These are phyloP conservation scores for Anas acuta DNA, from an alignment of 2,797 vertebrate genomes.

Conservation along the genomic window DNA sequence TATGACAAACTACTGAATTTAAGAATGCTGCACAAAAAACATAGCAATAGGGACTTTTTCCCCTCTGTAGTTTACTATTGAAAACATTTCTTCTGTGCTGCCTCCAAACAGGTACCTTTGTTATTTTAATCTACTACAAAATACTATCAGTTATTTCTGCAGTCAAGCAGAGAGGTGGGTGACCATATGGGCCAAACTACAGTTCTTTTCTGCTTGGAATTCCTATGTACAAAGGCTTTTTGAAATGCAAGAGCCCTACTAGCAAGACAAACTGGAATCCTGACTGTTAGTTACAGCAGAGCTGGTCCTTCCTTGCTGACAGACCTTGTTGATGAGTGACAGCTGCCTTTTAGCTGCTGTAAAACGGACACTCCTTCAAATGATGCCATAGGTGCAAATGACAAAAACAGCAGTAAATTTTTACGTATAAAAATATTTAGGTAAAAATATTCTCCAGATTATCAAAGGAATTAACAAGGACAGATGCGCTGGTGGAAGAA, in stretches of 20 bases:
- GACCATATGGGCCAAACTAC: neutral
- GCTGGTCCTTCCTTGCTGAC: neutral
- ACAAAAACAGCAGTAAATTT: neutral
- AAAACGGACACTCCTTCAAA: neutral
- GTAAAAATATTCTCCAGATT: neutral
- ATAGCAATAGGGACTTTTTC: neutral
- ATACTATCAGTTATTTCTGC: neutral
- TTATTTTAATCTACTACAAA: neutral
- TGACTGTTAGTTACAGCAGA: neutral
- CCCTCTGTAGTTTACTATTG: neutral
- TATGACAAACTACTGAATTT: neutral
- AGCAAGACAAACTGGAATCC: neutral
- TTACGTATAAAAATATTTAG: neutral
- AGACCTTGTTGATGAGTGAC: neutral
- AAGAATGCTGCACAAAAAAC: neutral
- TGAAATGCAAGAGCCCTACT: neutral
- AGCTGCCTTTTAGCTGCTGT: neutral
- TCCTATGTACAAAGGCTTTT: neutral
- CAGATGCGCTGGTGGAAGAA: neutral
- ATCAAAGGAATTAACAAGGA: neutral
- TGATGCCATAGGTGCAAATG: neutral
- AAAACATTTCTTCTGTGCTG: neutral
- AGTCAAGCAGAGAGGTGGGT: no score
- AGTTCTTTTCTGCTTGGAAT: neutral
- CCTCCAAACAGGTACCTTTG: neutral